These are phyloP conservation scores for Mesembrinibis cayennensis DNA, from an alignment of 2,113 vertebrate genomes.

Conservation along the genomic window DNA sequence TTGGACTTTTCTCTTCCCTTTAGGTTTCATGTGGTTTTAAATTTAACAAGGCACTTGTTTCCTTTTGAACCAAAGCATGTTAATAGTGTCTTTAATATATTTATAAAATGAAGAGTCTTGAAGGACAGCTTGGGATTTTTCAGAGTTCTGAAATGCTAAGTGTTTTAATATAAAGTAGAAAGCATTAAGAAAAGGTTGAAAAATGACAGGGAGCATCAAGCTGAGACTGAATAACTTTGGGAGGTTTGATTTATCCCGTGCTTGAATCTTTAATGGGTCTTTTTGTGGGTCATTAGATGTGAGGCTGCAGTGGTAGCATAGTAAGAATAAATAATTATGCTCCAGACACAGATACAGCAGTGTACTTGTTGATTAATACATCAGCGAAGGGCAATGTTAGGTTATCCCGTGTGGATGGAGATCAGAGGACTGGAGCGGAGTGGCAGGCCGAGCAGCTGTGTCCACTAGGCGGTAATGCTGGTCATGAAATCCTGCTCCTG, in stretches of 20 bases:
- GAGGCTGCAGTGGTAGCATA: background rate
- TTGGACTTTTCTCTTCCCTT: background rate
- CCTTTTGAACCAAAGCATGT: background rate
- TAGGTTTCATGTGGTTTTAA: constrained; percentile 8
- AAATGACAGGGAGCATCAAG: background rate
- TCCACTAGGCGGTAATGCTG: background rate
- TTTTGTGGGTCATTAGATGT: background rate
- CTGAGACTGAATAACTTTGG: background rate
- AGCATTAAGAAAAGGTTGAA: background rate
- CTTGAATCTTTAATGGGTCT: background rate
- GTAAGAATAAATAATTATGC: background rate
- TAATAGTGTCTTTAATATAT: background rate
- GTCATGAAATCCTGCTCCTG: background rate
- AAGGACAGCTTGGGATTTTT: background rate
- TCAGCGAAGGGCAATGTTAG: accelerated
- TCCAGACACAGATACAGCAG: background rate
- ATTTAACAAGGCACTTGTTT: background rate
- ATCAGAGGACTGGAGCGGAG: accelerated
- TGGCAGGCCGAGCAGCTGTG: background rate
- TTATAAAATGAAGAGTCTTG: background rate
- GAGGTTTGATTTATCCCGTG: background rate
- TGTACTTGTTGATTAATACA: accelerated
- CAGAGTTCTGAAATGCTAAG: background rate
- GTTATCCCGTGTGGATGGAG: accelerated
- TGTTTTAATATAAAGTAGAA: background rate